Evolutionary conservation across 2,888 invertebrate species (phyloP).

Genomic region (Parnassius mnemosyne): DNA sequence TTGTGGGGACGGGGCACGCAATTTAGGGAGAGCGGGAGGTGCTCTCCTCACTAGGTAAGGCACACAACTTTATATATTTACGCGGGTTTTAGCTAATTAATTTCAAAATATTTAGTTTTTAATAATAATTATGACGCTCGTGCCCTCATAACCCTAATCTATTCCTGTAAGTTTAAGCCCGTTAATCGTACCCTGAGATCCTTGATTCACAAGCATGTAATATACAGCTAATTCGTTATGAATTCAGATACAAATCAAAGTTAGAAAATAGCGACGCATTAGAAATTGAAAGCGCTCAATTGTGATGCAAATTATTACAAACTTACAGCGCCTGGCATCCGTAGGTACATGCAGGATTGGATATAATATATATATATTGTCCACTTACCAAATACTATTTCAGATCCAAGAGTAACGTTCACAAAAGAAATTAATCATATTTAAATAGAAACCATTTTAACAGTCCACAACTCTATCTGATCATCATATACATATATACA

Average conservation of each 20-base stretch:
- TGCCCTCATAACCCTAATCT: too few species aligned
- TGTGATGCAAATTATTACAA: background rate
- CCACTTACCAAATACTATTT: slow-evolving; percentile 21
- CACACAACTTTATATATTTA: too few species aligned
- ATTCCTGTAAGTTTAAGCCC: too few species aligned
- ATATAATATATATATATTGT: slow-evolving; percentile 6
- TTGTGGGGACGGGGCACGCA: too few species aligned
- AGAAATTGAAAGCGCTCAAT: background rate
- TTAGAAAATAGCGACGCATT: slow-evolving; percentile 10
- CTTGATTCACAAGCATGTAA: background rate
- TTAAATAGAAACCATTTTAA: background rate
- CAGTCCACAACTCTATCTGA: too few species aligned
- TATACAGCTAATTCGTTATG: slow-evolving; percentile 5
- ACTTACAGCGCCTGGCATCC: slow-evolving; percentile 4
- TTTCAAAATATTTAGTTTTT: too few species aligned
- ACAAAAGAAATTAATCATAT: slow-evolving; percentile 14
- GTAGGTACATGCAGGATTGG: slow-evolving; percentile 14
- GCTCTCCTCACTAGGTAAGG: too few species aligned
- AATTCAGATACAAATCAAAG: slow-evolving; percentile 14
- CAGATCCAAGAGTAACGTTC: slow-evolving; percentile 15
- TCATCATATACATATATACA: too few species aligned
- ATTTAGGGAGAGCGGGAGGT: too few species aligned
- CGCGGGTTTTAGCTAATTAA: too few species aligned
- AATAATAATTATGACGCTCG: too few species aligned
- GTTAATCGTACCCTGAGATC: background rate